Evolutionary conservation across 2,888 invertebrate species (phyloP).

Genomic region (Heterodera filipjevi): DNA sequence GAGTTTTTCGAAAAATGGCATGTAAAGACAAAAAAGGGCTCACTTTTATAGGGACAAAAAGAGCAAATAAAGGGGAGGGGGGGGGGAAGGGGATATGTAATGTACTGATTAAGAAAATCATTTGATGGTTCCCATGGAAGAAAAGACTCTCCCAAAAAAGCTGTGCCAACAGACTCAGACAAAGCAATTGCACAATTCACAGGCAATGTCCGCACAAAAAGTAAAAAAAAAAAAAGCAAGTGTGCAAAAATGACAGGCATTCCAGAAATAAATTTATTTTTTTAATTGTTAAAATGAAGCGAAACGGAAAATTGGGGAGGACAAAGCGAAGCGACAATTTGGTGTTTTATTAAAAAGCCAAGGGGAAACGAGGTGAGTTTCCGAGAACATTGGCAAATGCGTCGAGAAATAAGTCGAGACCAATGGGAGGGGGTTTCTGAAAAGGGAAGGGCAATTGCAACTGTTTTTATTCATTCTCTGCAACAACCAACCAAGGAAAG

Average conservation of each 20-base stretch:
- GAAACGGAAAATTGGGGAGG: not conserved
- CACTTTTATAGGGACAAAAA: not conserved
- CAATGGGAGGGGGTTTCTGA: not conserved
- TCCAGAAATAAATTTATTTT: not conserved
- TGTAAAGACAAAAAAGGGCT: not conserved
- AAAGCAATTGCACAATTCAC: slow-evolving; percentile 6
- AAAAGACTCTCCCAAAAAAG: not conserved
- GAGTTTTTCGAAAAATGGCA: not conserved
- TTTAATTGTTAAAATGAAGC: not conserved
- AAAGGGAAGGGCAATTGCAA: not conserved
- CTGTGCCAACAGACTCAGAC: not conserved
- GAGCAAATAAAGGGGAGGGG: not conserved
- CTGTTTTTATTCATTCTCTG: no score
- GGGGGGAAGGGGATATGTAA: not conserved
- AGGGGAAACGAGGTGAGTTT: not conserved
- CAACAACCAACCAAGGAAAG: not conserved
- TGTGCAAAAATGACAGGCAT: not conserved
- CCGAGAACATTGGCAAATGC: not conserved
- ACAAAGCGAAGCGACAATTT: not conserved
- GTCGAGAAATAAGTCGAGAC: not conserved
- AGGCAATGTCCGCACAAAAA: not conserved
- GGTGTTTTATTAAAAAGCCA: not conserved
- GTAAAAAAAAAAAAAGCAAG: not conserved
- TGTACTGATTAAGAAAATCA: not conserved
- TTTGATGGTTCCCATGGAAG: not conserved